Base-by-base conservation (phyloP, 1,140 invertebrate genomes). In the Diorhabda sublineata region DNA sequence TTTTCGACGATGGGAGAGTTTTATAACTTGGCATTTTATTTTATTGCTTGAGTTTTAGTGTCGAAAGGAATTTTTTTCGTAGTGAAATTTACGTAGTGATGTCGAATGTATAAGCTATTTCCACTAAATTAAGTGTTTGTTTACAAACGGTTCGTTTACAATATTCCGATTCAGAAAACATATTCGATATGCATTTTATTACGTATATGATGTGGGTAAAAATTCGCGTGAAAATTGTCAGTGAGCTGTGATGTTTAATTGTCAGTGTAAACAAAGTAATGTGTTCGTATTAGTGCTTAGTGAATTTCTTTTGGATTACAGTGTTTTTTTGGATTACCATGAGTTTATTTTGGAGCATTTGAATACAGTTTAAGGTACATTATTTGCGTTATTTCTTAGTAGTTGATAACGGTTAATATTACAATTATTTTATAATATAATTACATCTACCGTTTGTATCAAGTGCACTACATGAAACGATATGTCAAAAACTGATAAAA, bases 251-350 rank as follows among this genome's bases (percentile, higher is more conserved):
- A 59, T 67, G 58, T 52, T 45, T 59, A 67, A 67, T 52, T 67
- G 65, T 58, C 65, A 67, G 65, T 67, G 65, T 56, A 67, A 67
- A 67, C 65, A 67, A 67, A 67, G 60, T 60, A 59, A 11, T 67
- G 65, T 67, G 65, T 52, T 67, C n/a, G 57, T 11, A 45, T 4
- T 60, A 60, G 65, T 67, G 65, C 8, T 42, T 60, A 59, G n/a
- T 45, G 41, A 67, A 67, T 60, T 47, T 67, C 26, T 60, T 60
- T 43, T 63, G 61, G 61, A 63, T 67, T 67, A 67, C 65, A 60
- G 57, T 60, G 65, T 44, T 45, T 61, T 26, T 65, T 59, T 42
- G 65, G 42, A 61, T 45, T 60, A 67, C 11, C 8, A 67, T 67
- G 65, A 45, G 45, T 42, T 11, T 44, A 5, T 56, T 6, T 42